phyloP scores from a whole-genome alignment of 2,888 invertebrate species.

The Petrolisthes cinctipes region DNA sequence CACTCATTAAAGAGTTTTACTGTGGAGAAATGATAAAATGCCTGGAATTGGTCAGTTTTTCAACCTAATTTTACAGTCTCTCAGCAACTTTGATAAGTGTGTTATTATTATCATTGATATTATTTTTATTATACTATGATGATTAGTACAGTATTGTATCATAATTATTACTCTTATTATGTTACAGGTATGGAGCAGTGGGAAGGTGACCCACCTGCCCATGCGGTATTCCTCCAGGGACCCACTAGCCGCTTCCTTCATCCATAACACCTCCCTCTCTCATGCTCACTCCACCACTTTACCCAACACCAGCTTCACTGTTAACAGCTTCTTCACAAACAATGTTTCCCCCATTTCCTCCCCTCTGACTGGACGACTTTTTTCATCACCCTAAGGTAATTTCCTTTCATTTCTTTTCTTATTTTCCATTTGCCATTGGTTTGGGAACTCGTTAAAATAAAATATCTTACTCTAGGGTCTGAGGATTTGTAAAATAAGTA shows the following conservation, averaged over 20 bases:
- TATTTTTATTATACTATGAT: too few species aligned
- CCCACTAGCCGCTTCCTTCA: not conserved
- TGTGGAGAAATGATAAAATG: not conserved
- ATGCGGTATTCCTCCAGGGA: slow-evolving; percentile 56
- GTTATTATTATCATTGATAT: too few species aligned
- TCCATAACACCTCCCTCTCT: not conserved
- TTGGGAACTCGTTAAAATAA: too few species aligned
- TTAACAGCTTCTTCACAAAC: slow-evolving; percentile 8
- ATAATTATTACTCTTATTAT: not conserved
- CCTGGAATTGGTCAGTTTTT: not conserved
- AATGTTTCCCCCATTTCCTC: not conserved
- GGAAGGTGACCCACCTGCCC: slow-evolving; percentile 50
- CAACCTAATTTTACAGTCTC: not conserved
- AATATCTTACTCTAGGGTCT: too few species aligned
- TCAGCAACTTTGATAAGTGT: not conserved
- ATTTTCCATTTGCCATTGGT: too few species aligned
- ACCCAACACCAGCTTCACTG: slow-evolving; percentile 3
- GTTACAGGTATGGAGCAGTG: slow-evolving; percentile 56
- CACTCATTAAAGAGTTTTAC: not conserved
- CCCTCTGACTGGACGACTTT: not conserved
- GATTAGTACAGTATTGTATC: too few species aligned
- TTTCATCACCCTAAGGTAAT: slow-evolving; percentile 1
- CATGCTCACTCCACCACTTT: not conserved
- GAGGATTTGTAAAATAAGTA: too few species aligned
- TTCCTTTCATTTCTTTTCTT: too few species aligned